These are phyloP conservation scores for Mormyrus iriodes DNA, from an alignment of 2,113 vertebrate genomes.

Conservation along the genomic window DNA sequence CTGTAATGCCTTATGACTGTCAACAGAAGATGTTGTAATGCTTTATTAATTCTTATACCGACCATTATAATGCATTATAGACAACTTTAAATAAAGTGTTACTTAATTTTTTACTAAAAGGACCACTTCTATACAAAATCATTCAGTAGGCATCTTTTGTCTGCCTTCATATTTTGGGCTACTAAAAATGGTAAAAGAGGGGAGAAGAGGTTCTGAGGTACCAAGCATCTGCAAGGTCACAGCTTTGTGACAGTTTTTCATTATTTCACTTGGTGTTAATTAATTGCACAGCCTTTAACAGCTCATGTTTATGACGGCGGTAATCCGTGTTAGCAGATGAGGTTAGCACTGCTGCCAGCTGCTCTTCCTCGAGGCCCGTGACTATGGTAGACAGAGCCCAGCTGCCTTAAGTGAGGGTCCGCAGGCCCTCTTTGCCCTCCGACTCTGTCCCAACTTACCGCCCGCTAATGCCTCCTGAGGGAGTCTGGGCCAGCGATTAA, in stretches of 20 bases:
- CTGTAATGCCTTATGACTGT: too few relatives aligned
- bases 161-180: background rate
- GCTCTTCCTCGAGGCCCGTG: background rate
- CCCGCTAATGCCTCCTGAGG: constrained; percentile 55
- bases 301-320: background rate
- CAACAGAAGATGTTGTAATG: background rate
- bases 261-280: background rate
- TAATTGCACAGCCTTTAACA: background rate
- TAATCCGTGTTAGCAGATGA: background rate
- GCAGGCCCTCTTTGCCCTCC: constrained; percentile 24
- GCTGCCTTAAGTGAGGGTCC: background rate
- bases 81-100: background rate
- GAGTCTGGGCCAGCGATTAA: constrained; percentile 54
- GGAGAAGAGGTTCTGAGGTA: background rate
- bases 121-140: background rate
- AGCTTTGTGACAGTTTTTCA: background rate
- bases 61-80: background rate
- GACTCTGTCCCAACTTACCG: constrained; percentile 58
- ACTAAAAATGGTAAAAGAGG: background rate
- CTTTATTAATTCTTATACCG: too few relatives aligned
- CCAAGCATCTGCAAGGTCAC: background rate
- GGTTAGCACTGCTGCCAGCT: background rate
- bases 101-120: too few relatives aligned
- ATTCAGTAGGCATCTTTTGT: background rate
- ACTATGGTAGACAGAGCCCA: background rate